A percentile compares a stretch with the other conserved stretches of the same genome.
Evolutionary conservation across 1,140 invertebrate species (phyloP).

Genomic region (Drosophila kikkawai): DNA sequence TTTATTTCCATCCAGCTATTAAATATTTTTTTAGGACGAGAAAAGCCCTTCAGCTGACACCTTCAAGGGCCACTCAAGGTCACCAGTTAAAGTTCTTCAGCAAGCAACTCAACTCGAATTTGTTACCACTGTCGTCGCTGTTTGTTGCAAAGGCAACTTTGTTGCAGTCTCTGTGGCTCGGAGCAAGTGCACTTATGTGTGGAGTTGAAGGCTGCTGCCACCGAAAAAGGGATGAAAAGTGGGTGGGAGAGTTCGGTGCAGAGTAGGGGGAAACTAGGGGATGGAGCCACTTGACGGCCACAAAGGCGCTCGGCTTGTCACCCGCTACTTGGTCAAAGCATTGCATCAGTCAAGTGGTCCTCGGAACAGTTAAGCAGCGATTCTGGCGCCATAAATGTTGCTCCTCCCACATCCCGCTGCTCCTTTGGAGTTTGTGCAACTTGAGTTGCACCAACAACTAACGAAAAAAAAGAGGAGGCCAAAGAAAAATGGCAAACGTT

Average conservation of each 20-base stretch:
- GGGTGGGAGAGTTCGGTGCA: neutral
- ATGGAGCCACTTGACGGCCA: slow-evolving; percentile 72
- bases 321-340: slow-evolving; percentile 78
- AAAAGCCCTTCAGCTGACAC: slow-evolving; percentile 8
- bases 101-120: slow-evolving; percentile 29
- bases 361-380: slow-evolving; percentile 76
- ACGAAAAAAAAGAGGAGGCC: slow-evolving; percentile 39
- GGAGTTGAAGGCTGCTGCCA: slow-evolving; percentile 55
- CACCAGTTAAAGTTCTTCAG: slow-evolving; percentile 29
- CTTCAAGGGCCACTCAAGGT: slow-evolving; percentile 37
- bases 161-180: slow-evolving; percentile 54
- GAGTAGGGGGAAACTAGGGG: neutral
- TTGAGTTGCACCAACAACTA: slow-evolving; percentile 33
- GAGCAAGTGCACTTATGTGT: slow-evolving; percentile 73
- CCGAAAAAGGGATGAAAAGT: slow-evolving; percentile 15
- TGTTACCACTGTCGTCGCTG: slow-evolving; percentile 41
- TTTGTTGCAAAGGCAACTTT: slow-evolving; percentile 43
- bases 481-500: slow-evolving; percentile 57
- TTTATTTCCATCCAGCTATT: neutral
- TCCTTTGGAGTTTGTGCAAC: slow-evolving; percentile 32
- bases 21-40: neutral
- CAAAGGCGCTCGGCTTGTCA: slow-evolving; percentile 79
- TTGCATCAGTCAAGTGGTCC: slow-evolving; percentile 74
- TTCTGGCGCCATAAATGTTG: slow-evolving; percentile 78
- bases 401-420: slow-evolving; percentile 26